Conservation (phyloP, 2,113 vertebrate genomes). For the Ictalurus punctatus region DNA sequence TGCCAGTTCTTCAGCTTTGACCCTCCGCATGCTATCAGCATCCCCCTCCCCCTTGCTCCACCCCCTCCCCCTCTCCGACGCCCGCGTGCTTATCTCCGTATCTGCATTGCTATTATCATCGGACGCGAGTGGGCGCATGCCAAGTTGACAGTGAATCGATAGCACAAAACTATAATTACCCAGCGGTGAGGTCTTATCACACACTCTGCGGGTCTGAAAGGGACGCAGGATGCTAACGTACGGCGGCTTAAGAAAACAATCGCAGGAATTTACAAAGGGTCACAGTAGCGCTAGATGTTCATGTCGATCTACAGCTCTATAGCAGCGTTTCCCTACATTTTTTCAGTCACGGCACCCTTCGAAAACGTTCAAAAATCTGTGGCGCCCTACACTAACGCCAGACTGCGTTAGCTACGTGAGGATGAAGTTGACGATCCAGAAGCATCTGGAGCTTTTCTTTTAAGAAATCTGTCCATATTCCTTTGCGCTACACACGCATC, state of each 20-base stretch:
- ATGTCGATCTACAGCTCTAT: background rate
- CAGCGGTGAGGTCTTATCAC: conserved; percentile 27
- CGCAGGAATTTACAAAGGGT: no score
- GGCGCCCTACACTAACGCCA: no score
- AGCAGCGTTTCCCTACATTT: no score
- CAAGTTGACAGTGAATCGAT: conserved; percentile 40
- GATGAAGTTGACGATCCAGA: no score
- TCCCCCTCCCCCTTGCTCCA: background rate
- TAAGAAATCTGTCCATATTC: no score
- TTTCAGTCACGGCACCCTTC: no score
- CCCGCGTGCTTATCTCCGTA: conserved; percentile 39
- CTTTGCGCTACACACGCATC: no score
- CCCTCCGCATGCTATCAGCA: conserved; percentile 6
- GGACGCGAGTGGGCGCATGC: conserved; percentile 36
- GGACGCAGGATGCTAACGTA: background rate
- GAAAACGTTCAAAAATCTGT: no score
- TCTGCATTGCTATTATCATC: conserved; percentile 27
- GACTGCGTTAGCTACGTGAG: no score
- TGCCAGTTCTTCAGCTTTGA: conserved; percentile 66
- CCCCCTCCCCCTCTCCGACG: background rate
- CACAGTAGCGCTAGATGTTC: background rate
- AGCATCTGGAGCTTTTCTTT: no score
- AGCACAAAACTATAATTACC: conserved; percentile 46
- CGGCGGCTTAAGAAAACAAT: background rate
- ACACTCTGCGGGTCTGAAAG: background rate